Base-by-base conservation (phyloP, 2,113 vertebrate genomes). In the Lucifuga dentata region DNA sequence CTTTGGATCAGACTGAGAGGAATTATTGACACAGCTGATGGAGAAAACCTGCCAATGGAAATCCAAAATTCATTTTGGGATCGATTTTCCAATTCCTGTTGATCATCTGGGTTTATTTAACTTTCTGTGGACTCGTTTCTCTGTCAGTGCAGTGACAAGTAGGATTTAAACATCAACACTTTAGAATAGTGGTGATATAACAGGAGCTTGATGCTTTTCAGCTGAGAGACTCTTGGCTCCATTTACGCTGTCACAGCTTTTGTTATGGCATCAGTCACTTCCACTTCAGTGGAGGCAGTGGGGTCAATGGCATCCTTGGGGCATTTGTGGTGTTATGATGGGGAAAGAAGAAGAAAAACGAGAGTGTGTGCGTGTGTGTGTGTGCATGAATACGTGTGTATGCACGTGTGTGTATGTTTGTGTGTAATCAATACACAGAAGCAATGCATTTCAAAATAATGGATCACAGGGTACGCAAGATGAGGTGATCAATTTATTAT, bases 251-350 rank as follows among this genome's bases (percentile, higher is more conserved):
- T 66, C 73, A 81, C 51, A 72, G 75, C 61, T 78, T 76, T 65
- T 62, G 60, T 76, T 74, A 48, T 43, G 46, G 58, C 76, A 85
- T 87, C 75, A 78, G 55, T 86, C 73, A 68, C 80, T 85, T 87
- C 80, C 73, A 79, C 82, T 78, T 73, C 82, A 81, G 68, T 59
- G 49, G 51, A 20, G 11, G 53, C 61, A 57, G 32, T 6, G 36
- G 73, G 81, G 86, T 86, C 79, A 85, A 50, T 60, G 77, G 72
- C 51, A 43, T 81, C 79, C 80, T 73, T 50, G 33, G 77, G 75
- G 74, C 70, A 64, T 79, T 74, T 71, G 48, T 69, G 56, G 62
- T 43, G 40, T 26, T 66, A 64, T 45, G 66, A 40, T 61, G 36
- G 44, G 17, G 49, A 59, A 58, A 53, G 8, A 23, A 23, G 51